A percentile compares a stretch with the other conserved stretches of the same genome.
phyloP scores from a whole-genome alignment of 1,140 invertebrate species.

The Drosophila simulans region DNA sequence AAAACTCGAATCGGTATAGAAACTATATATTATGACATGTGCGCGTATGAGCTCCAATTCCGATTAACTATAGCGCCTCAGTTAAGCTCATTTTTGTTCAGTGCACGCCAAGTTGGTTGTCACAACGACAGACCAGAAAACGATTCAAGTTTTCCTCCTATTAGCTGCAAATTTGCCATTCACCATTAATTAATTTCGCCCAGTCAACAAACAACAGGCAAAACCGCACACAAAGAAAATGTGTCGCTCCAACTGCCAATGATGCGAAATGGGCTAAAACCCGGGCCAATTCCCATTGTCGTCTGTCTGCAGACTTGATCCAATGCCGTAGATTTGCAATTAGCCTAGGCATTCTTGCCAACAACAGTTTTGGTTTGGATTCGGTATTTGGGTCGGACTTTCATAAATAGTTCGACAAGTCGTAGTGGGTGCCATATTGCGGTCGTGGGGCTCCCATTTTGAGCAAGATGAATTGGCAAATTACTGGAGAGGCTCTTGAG shows the following conservation, averaged over 20 bases:
- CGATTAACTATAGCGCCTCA: too few relatives aligned
- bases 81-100: neutral
- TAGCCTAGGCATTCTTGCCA: slow-evolving; percentile 55
- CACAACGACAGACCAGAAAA: slow-evolving; percentile 63
- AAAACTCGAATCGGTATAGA: slow-evolving; percentile 25
- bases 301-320: slow-evolving; percentile 33
- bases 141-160: slow-evolving; percentile 66
- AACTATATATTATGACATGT: neutral
- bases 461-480: slow-evolving; percentile 71
- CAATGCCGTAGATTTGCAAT: slow-evolving; percentile 61
- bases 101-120: slow-evolving; percentile 40
- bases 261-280: slow-evolving; percentile 21
- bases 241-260: slow-evolving; percentile 37
- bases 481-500: slow-evolving; percentile 54
- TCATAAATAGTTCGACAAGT: slow-evolving; percentile 71
- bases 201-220: slow-evolving; percentile 32
- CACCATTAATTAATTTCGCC: slow-evolving; percentile 77
- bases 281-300: slow-evolving; percentile 41
- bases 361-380: slow-evolving; percentile 31
- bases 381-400: slow-evolving; percentile 20
- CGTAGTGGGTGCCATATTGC: slow-evolving; percentile 57
- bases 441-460: slow-evolving; percentile 55
- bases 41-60: too few relatives aligned
- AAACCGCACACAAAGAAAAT: slow-evolving; percentile 39
- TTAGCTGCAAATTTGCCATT: slow-evolving; percentile 80